Base-by-base conservation (phyloP, 2,113 vertebrate species). In the Procavia capensis region DNA sequence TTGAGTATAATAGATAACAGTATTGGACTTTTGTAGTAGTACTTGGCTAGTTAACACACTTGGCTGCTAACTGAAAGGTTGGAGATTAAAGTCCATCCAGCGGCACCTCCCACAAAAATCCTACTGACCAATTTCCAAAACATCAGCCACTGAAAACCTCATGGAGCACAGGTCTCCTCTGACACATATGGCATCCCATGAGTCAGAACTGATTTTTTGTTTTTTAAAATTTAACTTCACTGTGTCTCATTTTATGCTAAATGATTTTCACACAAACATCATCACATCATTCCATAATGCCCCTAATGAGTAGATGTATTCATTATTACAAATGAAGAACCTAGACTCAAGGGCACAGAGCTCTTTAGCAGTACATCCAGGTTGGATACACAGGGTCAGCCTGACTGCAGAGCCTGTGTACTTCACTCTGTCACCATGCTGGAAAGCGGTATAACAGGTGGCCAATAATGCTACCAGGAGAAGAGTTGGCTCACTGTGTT, bases 361-460 rank as follows among this genome's bases (percentile, higher is more conserved):
- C 39, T 74, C 80, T 95, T 11, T 10, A 36, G 47, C 1, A 16
- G 6, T 27, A 11, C 24, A 41, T 9, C 24, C 3, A 10, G 82
- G 17, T 31, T 27, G 57, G 43, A 64, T 82, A 50, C 34, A 22
- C 34, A 22, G 6, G 3, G 29, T 50, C 14, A 9, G 3, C 24
- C 43, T 29, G n/a, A 70, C 5, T 9, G 2, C 24, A 39, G 27
- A 81, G 31, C 6, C 66, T 14, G 17, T 41, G 13, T 4, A 24
- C 41, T 59, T 50, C 10, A 2, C 24, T 1, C 6, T 1, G 2
- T 19, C 11, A 27, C 36, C 5, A 2, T 14, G 17, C 2, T 47
- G 70, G 81, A 89, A 89, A 34, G 13, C 36, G n/a, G 31, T 3
- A 3, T 34, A 61, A 31, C 41, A 76, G 25, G 59, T 9, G 31